These are phyloP conservation scores for Drosophila nannoptera DNA, from an alignment of 1,140 invertebrate genomes.

Conservation along the genomic window DNA sequence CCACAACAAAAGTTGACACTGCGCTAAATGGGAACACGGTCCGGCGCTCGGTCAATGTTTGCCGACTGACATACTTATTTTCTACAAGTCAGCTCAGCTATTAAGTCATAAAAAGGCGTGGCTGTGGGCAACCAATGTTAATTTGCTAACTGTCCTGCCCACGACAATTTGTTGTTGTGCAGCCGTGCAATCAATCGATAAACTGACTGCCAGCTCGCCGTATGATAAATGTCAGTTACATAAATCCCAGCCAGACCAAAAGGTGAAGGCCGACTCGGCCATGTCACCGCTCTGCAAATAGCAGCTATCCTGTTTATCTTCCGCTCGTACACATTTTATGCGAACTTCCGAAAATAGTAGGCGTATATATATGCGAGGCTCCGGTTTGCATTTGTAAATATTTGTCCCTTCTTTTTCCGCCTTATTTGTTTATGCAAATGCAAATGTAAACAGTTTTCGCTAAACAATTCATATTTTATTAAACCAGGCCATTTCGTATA, in stretches of 20 bases:
- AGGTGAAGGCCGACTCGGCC: slow-evolving; percentile 20
- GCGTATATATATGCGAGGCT: slow-evolving; percentile 13
- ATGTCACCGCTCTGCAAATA: slow-evolving; percentile 43
- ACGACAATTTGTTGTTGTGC: slow-evolving; percentile 16
- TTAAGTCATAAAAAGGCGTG: slow-evolving; percentile 70
- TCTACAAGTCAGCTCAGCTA: slow-evolving; percentile 37
- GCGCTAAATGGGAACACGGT: slow-evolving; percentile 65
- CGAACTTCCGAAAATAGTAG: slow-evolving; percentile 18
- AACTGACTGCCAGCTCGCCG: slow-evolving; percentile 29
- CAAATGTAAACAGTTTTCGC: slow-evolving; percentile 37
- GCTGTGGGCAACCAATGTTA: slow-evolving; percentile 32
- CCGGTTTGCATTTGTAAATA: slow-evolving; percentile 33
- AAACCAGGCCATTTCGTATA: background rate
- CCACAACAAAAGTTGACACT: slow-evolving; percentile 74
- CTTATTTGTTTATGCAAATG: slow-evolving; percentile 59
- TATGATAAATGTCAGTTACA: slow-evolving; percentile 50
- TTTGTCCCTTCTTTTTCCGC: slow-evolving; percentile 17
- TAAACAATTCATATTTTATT: slow-evolving; percentile 18
- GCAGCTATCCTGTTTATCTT: slow-evolving; percentile 35
- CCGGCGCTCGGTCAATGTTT: slow-evolving; percentile 14
- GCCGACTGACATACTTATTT: slow-evolving; percentile 34
- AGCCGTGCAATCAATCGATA: slow-evolving; percentile 38
- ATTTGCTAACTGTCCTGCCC: slow-evolving; percentile 53
- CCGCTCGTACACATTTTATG: slow-evolving; percentile 23
- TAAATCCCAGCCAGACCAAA: slow-evolving; percentile 30